Conservation (phyloP, 2,888 invertebrate genomes). For the Chalcosyrphus nemorum region DNA sequence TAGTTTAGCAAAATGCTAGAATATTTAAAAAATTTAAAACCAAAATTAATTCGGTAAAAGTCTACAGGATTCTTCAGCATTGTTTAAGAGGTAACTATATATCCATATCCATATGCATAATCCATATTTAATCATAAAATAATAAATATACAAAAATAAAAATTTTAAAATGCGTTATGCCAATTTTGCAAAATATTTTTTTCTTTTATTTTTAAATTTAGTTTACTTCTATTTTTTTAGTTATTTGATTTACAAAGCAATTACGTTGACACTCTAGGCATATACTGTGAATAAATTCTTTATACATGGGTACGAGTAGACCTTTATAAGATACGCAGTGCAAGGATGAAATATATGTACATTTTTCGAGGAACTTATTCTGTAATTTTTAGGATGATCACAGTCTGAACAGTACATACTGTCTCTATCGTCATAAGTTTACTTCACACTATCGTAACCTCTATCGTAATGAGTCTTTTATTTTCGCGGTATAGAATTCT, state of each 20-base stretch:
- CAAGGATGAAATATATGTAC: too few species aligned
- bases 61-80: conserved; percentile 38
- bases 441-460: too few species aligned
- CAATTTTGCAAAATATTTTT: not conserved
- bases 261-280: not conserved
- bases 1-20: conserved; percentile 59
- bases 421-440: too few species aligned
- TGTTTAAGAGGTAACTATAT: conserved; percentile 56
- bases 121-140: conserved; percentile 25
- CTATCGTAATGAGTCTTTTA: too few species aligned
- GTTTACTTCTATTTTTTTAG: not conserved
- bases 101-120: too few species aligned
- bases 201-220: not conserved
- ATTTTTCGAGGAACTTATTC: too few species aligned
- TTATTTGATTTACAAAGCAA: not conserved
- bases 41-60: not conserved
- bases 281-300: too few species aligned
- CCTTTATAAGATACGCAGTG: too few species aligned
- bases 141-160: conserved; percentile 22
- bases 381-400: too few species aligned
- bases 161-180: conserved; percentile 9
- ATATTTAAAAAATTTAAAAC: conserved; percentile 1
- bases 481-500: too few species aligned
- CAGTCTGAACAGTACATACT: too few species aligned
- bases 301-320: too few species aligned